Evolutionary conservation across 2,797 vertebrate species (phyloP).

Genomic region (Karalla daura): DNA sequence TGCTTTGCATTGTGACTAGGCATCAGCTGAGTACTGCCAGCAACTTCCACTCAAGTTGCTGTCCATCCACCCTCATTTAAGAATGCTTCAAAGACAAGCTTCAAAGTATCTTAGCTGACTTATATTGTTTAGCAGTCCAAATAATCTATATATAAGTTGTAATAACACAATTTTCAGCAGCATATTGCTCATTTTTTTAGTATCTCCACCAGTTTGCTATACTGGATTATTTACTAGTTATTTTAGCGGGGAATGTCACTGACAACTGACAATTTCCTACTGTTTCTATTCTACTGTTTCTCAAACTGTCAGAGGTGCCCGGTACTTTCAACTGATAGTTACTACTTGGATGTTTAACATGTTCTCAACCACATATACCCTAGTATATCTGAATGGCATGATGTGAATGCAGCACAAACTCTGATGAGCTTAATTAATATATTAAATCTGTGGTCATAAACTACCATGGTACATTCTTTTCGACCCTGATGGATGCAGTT

Average conservation of each 20-base stretch:
- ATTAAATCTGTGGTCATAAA: conserved; percentile 15
- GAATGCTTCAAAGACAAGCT: too few relatives aligned
- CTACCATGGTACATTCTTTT: conserved; percentile 22
- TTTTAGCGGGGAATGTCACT: background rate
- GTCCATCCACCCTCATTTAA: background rate
- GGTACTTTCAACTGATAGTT: background rate
- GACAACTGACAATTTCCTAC: background rate
- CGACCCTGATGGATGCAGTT: conserved; percentile 27
- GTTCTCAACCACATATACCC: background rate
- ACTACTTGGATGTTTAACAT: background rate
- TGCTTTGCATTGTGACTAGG: background rate
- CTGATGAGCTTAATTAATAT: conserved; percentile 1
- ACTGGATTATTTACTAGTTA: background rate
- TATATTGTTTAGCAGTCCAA: background rate
- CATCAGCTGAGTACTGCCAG: background rate
- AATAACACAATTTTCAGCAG: background rate
- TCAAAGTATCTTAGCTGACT: background rate
- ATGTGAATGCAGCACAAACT: conserved; percentile 34
- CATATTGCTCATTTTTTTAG: too few relatives aligned
- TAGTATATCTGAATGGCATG: background rate
- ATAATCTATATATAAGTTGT: background rate
- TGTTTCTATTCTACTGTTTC: background rate
- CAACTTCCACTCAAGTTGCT: background rate
- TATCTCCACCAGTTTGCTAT: too few relatives aligned
- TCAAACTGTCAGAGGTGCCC: background rate